Conservation (phyloP, 2,888 invertebrate species). For the Shargacucullia verbasci region DNA sequence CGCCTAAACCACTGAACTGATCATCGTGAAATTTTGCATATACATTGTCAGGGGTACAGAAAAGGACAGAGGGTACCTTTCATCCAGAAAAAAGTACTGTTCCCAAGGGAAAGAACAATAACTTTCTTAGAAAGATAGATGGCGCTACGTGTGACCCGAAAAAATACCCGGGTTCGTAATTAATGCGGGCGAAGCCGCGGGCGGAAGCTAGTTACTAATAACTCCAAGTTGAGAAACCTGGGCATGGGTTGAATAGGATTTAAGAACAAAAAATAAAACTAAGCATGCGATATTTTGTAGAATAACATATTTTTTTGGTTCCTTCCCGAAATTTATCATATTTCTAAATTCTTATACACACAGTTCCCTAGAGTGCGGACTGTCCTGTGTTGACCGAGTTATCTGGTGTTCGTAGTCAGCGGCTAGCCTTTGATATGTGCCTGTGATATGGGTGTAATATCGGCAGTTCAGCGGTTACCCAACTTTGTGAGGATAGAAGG, state of each 20-base stretch:
- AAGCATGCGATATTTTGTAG: constrained; percentile 1
- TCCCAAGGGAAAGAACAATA: too few relatives aligned
- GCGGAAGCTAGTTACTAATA: constrained; percentile 39
- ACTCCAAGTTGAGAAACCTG: constrained; percentile 18
- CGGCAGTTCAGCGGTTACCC: constrained; percentile 38
- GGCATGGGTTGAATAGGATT: constrained; percentile 9
- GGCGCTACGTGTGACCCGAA: too few relatives aligned
- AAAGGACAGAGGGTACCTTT: too few relatives aligned
- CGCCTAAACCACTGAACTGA: too few relatives aligned
- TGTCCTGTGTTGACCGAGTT: constrained; percentile 37
- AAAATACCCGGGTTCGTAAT: too few relatives aligned
- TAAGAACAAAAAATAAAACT: constrained; percentile 5
- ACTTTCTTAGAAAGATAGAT: too few relatives aligned
- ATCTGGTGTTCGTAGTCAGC: constrained; percentile 29
- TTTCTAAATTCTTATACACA: background rate
- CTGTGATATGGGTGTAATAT: constrained; percentile 51
- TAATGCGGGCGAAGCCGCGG: too few relatives aligned
- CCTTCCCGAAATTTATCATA: background rate
- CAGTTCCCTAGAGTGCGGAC: constrained; percentile 3
- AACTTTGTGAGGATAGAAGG: constrained; percentile 44
- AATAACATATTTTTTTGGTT: background rate
- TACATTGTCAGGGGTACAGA: too few relatives aligned
- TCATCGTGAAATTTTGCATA: too few relatives aligned
- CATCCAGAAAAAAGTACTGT: too few relatives aligned
- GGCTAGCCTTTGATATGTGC: constrained; percentile 35